Base-by-base conservation (phyloP, 2,113 vertebrate genomes). In the Benitochromis conjunctus region DNA sequence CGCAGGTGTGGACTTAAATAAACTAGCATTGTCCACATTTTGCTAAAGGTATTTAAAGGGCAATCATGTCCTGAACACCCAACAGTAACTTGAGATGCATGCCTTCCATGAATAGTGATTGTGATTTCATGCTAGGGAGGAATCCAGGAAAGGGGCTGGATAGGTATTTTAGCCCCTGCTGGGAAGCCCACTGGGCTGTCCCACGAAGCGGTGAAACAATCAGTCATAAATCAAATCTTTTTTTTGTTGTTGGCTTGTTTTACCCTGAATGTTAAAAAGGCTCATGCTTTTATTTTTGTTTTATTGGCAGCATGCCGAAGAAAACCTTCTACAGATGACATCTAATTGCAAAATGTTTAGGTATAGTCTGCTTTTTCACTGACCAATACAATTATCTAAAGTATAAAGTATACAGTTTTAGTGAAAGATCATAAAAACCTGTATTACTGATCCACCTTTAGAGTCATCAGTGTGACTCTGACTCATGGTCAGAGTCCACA, bases 161-260 rank as follows among this genome's bases (percentile, higher is more conserved):
- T 84, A 88, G 91, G 86, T 90, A 79, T 87, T 76, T 76, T 82
- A 69, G 89, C 85, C 89, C 93, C 89, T 91, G 91, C 87, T 85
- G 93, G 88, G 94, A 95, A 84, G 84, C 91, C 91, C 92, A 94
- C 60, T 88, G 85, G 87, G 92, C 89, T 88, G 64, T 89, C 82
- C 84, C 81, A 53, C 84, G 69, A 81, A 55, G 51, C 62, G 86
- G 48, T 51, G 9, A 51, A 76, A 76, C 69, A 74, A 48, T 48
- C 69, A 19, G 41, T 24, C 26, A 51, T 31, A 51, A 76, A 76
- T 76, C 9, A 29, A 3, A 36, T 56, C 10, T 19, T 36, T 60
- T 77, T 14, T 36, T 19, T 82, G 11, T 55, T 18, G 16, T 48
- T 48, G 57, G 56, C 6, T 46, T 60, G 3, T 19, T 46, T 46